Evolutionary conservation across 2,113 vertebrate species (phyloP), one percentile per base, ranked within the genome.

Genomic region (Brachirus orientalis): DNA sequence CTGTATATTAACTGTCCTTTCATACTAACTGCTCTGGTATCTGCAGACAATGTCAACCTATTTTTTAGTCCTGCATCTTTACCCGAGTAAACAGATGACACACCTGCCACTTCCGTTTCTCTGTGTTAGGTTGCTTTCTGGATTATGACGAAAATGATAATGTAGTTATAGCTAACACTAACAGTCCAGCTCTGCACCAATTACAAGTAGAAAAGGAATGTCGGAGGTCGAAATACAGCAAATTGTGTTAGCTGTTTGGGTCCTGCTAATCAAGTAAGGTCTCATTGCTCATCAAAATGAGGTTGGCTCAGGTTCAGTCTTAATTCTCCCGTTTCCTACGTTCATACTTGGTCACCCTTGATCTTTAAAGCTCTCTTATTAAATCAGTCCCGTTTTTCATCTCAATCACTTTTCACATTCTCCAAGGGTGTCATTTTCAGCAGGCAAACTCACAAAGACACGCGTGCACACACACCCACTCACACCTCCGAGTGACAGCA

Each of bases 41-140:
- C 72, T n/a, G n/a, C n/a, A n/a, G n/a, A n/a, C n/a, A n/a, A n/a
- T n/a, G n/a, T n/a, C n/a, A n/a, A n/a, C n/a, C n/a, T n/a, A n/a
- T 84, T 84, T 79, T 85, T 89, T 89, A 83, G 81, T 77, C 80
- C 79, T 82, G 81, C 81, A 82, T 86, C 84, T 84, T 56, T 66
- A 72, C 50, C 66, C 53, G 73, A 85, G 84, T 90, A 90, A 90
- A 89, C 79, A 75, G 79, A 90, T 89, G 81, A 87, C 85, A 87
- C 72, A 52, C 77, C 78, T 77, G 71, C 80, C 77, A 78, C 86
- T 88, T 76, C 89, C 88, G 84, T 86, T 90, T 91, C 86, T 88
- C 77, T 10, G 85, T 87, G 88, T 88, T 85, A 85, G 86, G 82
- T 69, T 51, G 78, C 67, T 74, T 71, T 76, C 71, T 58, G 83